Evolutionary conservation across 2,888 invertebrate genomes (phyloP), one percentile per base, ranked within the genome.

Genomic region (Leucophenga maculata): DNA sequence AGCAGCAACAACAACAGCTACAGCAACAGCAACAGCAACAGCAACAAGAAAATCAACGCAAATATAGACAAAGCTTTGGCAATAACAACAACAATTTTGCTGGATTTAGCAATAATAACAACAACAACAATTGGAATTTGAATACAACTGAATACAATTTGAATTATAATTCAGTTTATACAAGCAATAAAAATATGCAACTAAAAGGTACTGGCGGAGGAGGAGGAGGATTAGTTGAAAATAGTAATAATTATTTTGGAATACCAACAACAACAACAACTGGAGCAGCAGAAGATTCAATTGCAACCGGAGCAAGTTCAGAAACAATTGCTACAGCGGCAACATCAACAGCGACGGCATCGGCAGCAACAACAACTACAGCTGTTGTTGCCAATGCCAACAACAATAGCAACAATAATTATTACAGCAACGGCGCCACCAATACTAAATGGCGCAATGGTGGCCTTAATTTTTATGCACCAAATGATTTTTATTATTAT

Each of bases 401-500:
- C 66, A 69, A 64, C 39, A 55, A 39, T 46, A 65, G 46, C 26
- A 59, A 14, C 54, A 59, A n/a, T n/a, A n/a, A n/a, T n/a, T n/a
- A n/a, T n/a, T n/a, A n/a, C n/a, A n/a, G n/a, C n/a, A n/a, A n/a
- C n/a, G n/a, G 69, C 65, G 44, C 69, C 52, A 72, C 75, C 69
- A 78, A 71, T 60, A 69, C 52, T 62, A 69, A 62, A 70, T 39
- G 39, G 39, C 39, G 39, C 8, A 65, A 65, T 32, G 39, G 62
- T 11, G 67, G 50, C 16, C 31, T 11, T 32, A 8, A 6, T 39
- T 13, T 16, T 50, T 4, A 31, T 13, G 48, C 32, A 6, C 11
- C 59, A 8, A 60, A 48, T 59, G 59, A 67, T 60, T 60, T 78
- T 31, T 80, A 78, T 64, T 80, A 70, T 59, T 72, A 77, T 69